Evolutionary conservation across 1,140 invertebrate species (phyloP), one percentile per base, ranked within the genome.

Genomic region (Drosophila tropicalis): DNA sequence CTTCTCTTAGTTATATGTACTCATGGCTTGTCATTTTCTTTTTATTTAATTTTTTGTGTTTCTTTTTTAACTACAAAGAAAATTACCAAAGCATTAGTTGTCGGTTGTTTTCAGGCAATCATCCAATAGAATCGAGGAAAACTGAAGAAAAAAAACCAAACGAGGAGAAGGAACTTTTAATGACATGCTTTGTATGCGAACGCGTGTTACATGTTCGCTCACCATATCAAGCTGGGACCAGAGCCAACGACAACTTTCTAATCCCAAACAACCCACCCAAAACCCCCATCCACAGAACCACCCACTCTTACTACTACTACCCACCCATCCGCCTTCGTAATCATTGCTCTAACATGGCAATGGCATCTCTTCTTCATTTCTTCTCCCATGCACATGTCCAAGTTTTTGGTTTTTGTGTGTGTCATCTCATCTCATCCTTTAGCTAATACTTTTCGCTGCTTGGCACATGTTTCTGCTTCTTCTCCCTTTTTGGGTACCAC

Each of bases 151-250:
- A 6, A 29, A 29, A 29, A 58, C 36, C 22, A 36, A 17, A 5
- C 3, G 13, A 19, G 22, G 62, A 54, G 70, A 67, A 39, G 60
- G 32, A 82, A 86, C 83, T 86, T 86, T 86, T 87, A 86, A 86
- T 86, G 83, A 86, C 79, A 69, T 82, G 83, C 76, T 87, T 83
- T 87, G 83, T 83, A 87, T 87, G 83, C 79, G 83, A 86, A 62
- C 70, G 84, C 76, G 76, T 87, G 70, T 70, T 74, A 83, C 76
- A 87, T 86, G 76, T 77, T 76, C 69, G 73, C 83, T 64, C 84
- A 80, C 70, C 87, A 87, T 86, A 87, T 89, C 84, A 87, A 82
- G 83, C 44, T 51, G 17, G 44, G 44, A 51, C 44, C 44, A 72
- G 62, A 76, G 65, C 67, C 56, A 66, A 66, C 51, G 64, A 82